Conservation (phyloP, 2,888 invertebrate genomes). For the Meteorus cinctellus region DNA sequence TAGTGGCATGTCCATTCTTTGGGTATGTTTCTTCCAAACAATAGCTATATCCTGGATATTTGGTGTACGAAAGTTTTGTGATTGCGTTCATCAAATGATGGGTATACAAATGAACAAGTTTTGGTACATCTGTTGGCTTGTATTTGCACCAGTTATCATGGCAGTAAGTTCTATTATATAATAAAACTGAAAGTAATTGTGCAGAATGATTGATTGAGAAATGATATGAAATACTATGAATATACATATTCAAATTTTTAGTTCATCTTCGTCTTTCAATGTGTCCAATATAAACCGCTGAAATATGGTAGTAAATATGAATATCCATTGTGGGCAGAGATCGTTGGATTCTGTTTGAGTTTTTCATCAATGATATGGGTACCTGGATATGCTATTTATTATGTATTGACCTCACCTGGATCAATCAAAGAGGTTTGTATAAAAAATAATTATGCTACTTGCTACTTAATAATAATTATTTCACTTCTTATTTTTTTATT, state of each 20-base stretch:
- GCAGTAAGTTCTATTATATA: slow-evolving; percentile 72
- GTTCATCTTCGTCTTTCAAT: slow-evolving; percentile 79
- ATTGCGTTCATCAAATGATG: slow-evolving; percentile 80
- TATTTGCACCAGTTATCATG: slow-evolving; percentile 77
- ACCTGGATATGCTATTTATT: slow-evolving; percentile 79
- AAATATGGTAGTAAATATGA: slow-evolving; percentile 76
- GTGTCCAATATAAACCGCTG: slow-evolving; percentile 77
- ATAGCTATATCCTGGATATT: slow-evolving; percentile 78
- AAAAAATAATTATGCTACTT: slow-evolving; percentile 5
- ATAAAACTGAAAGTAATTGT: not conserved
- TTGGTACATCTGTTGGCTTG: slow-evolving; percentile 78
- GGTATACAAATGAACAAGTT: slow-evolving; percentile 75
- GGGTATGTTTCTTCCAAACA: slow-evolving; percentile 79
- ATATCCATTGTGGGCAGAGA: slow-evolving; percentile 79
- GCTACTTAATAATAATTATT: slow-evolving; percentile 1
- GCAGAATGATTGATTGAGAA: too few species aligned
- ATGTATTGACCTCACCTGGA: slow-evolving; percentile 75
- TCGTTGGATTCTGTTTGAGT: slow-evolving; percentile 78
- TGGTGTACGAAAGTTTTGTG: slow-evolving; percentile 76
- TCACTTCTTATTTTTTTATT: not conserved
- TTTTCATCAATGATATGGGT: slow-evolving; percentile 81
- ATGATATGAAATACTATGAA: too few species aligned
- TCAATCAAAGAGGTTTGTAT: slow-evolving; percentile 75
- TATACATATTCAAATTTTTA: slow-evolving; percentile 64
- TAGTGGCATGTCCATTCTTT: slow-evolving; percentile 77